Evolutionary conservation across 1,140 invertebrate genomes (phyloP), one percentile per base, ranked within the genome.

Genomic region (Drosophila sucinea): DNA sequence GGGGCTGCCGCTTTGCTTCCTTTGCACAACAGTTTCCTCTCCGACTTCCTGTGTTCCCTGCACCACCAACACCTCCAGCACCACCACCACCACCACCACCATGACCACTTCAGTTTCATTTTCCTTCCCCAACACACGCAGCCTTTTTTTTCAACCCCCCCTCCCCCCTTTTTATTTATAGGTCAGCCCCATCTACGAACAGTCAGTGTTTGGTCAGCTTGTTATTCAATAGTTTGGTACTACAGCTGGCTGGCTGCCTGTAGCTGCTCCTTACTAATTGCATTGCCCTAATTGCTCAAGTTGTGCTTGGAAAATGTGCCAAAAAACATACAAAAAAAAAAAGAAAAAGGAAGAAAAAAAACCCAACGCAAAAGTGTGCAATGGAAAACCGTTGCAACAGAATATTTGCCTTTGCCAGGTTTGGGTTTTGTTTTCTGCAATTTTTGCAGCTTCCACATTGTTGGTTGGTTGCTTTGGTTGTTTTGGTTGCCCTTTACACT

Each of bases 281-380:
- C 84, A 89, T 87, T 84, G 70, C 73, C 81, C 80, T 81, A 81
- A 84, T 84, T 84, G 84, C 70, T 66, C 73, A 70, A 75, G 73
- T 80, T 89, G 68, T 77, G 77, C 80, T 89, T 68, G 23, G 23
- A 67, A 87, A 87, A 77, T 89, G 76, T 78, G 80, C 80, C 80
- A 89, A 77, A 87, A 84, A 73, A 70, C 23, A 58, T 17, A 38
- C 25, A 40, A 58, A 60, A 54, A 33, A 29, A 67, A 32, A 40
- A 25, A 47, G 40, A 33, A n/a, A n/a, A n/a, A n/a, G 44, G 56
- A 55, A 29, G 25, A 33, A n/a, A 51, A 17, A 44, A 44, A 17
- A 47, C 17, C 33, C 10, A 1, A 23, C 17, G 44, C 23, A 27
- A 27, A 51, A 51, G 27, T 51, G 44, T 51, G 41, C 6, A 29